Evolutionary conservation across 2,888 invertebrate genomes (phyloP).

Genomic region (Baronia brevicornis): DNA sequence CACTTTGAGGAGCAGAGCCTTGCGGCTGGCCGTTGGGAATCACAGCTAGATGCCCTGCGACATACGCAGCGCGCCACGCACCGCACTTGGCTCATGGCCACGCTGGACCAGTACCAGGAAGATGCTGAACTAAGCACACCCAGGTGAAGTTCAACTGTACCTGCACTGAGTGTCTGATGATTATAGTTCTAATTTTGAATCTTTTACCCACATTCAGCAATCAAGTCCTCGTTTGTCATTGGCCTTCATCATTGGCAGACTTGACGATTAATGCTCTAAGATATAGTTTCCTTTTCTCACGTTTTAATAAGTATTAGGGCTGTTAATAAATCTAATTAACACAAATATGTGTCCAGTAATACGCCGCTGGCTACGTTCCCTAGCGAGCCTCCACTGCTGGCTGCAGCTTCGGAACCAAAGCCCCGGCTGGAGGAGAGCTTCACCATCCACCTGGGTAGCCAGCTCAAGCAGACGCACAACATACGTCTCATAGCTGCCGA

Average conservation of each 20-base stretch:
- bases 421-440: slow-evolving; percentile 91
- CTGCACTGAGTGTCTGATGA: too few species aligned
- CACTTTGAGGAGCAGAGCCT: slow-evolving; percentile 90
- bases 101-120: slow-evolving; percentile 72
- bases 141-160: slow-evolving; percentile 79
- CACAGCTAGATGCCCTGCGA: slow-evolving; percentile 88
- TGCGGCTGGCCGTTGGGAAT: slow-evolving; percentile 89
- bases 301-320: too few species aligned
- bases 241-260: too few species aligned
- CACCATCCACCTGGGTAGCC: slow-evolving; percentile 97
- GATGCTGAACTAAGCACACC: slow-evolving; percentile 72
- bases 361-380: slow-evolving; percentile 52
- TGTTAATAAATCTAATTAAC: background rate
- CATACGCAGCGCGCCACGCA: slow-evolving; percentile 91
- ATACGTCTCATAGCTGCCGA: slow-evolving; percentile 92
- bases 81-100: slow-evolving; percentile 90
- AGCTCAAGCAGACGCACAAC: slow-evolving; percentile 99
- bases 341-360: slow-evolving; percentile 34
- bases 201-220: too few species aligned
- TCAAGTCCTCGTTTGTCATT: too few species aligned
- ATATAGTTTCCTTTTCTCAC: too few species aligned
- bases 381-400: slow-evolving; percentile 14
- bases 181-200: too few species aligned
- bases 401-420: slow-evolving; percentile 18
- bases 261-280: too few species aligned